Evolutionary conservation across 2,113 vertebrate species (phyloP), one percentile per base, ranked within the genome.

Genomic region (Gymnocephalus cernua): DNA sequence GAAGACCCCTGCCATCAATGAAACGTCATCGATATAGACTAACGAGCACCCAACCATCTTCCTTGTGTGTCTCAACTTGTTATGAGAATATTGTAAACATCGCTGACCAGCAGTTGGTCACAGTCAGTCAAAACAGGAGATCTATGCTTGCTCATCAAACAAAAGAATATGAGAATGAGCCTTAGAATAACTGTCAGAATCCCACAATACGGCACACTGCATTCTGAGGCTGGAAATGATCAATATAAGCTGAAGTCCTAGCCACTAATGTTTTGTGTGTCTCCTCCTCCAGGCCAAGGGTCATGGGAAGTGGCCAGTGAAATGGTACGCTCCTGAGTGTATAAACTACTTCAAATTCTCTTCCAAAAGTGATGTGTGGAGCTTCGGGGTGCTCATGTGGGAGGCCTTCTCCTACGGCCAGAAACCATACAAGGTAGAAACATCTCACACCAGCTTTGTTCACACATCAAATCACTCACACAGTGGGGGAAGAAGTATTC

Each of bases 351-450:
- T 95, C 77, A 98, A 96, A 82, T 99, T 99, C 93, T 99, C 98
- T 50, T 97, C 96, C 80, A 99, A 97, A 90, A 99, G 98, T 59
- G 98, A 99, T 7, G 97, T 99, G 71, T 99, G 98, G 98, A 99
- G 98, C 91, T 99, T 99, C 12, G 98, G 98, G 0, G 98, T 99
- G 63, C 92, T 99, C 59, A 99, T 99, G 98, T 99, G 98, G 98
- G 98, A 99, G 86, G 96, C 97, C 0, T 99, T 94, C 84, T 98
- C 98, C 50, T 96, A 94, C 0, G 98, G 98, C 1, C 97, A 97
- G 88, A 99, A 99, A 72, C 98, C 98, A 0, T 99, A 99, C 67
- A 97, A 96, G 90, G 98, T 99, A 77, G 18, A 91, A 93, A 82
- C n/a, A 11, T 10, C 12, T 32, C n/a, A 23, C 14, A 6, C 5